Percentiles rank a stretch among this genome's conserved stretches.
These are phyloP conservation scores for Acrobasis repandana DNA, from an alignment of 2,888 invertebrate genomes.

Conservation along the genomic window DNA sequence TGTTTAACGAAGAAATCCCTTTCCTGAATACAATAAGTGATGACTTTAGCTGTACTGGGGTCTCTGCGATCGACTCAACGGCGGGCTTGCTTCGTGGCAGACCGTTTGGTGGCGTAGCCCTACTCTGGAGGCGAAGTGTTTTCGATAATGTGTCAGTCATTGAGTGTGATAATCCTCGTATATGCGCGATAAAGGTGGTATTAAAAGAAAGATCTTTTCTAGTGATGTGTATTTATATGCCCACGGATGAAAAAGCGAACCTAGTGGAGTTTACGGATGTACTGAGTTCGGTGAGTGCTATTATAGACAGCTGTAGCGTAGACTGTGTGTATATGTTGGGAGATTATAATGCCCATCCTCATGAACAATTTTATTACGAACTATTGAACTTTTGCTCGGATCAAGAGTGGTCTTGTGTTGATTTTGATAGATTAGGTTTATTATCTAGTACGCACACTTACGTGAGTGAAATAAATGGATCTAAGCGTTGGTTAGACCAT, in stretches of 20 bases:
- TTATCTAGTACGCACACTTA: not conserved
- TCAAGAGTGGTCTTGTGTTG: constrained; percentile 9
- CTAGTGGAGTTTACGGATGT: constrained; percentile 17
- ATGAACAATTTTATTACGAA: constrained; percentile 18
- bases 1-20: not conserved
- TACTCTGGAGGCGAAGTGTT: not conserved
- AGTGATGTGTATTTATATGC: too few species aligned
- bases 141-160: not conserved
- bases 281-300: constrained; percentile 19
- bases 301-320: constrained; percentile 11
- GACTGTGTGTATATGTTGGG: constrained; percentile 16
- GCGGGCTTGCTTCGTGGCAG: not conserved
- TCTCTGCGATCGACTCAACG: not conserved
- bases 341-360: constrained; percentile 9
- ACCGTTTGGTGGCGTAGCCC: not conserved
- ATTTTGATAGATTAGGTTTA: not conserved
- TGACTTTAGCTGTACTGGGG: constrained; percentile 4
- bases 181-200: too few species aligned
- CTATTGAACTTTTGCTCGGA: constrained; percentile 19
- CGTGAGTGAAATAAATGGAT: constrained; percentile 9
- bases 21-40: not conserved
- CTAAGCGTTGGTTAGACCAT: constrained; percentile 17
- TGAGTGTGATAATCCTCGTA: too few species aligned
- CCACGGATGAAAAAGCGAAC: constrained; percentile 3
- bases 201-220: too few species aligned